Evolutionary conservation across 2,113 vertebrate species (phyloP).

Genomic region (Otocyon megalotis): DNA sequence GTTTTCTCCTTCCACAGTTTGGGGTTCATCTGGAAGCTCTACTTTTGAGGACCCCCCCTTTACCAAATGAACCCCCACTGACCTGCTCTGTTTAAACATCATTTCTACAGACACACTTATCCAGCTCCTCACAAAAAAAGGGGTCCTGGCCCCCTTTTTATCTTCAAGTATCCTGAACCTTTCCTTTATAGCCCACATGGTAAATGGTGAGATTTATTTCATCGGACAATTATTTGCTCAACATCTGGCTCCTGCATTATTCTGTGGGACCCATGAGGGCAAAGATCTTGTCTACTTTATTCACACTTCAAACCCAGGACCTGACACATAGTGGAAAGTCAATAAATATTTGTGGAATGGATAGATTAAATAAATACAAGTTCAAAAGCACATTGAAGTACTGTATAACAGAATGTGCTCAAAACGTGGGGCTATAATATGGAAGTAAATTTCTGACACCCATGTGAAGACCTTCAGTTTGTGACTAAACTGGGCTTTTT

Average conservation of each 20-base stretch:
- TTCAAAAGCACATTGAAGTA: neutral
- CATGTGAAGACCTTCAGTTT: neutral
- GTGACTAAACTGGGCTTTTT: neutral
- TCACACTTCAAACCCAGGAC: neutral
- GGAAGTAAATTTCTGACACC: neutral
- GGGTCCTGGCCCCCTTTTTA: fast-evolving
- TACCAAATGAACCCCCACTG: neutral
- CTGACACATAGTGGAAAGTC: neutral
- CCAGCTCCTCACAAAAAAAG: neutral
- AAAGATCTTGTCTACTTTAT: neutral
- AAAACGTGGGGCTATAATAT: neutral
- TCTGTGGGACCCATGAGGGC: neutral
- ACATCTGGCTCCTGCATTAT: neutral
- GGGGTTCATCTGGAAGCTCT: neutral
- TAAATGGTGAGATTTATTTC: neutral
- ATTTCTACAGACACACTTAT: neutral
- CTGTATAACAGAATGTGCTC: neutral
- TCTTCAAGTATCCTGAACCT: too few species aligned
- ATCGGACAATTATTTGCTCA: neutral
- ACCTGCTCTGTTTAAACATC: neutral
- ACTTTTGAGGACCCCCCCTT: neutral
- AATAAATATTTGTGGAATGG: neutral
- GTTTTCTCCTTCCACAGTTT: fast-evolving
- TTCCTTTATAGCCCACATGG: neutral
- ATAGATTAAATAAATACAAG: neutral